A percentile compares a stretch with the other conserved stretches of the same genome.
These are phyloP conservation scores for Callopanchax toddi DNA, from an alignment of 2,113 vertebrate species.

Conservation along the genomic window DNA sequence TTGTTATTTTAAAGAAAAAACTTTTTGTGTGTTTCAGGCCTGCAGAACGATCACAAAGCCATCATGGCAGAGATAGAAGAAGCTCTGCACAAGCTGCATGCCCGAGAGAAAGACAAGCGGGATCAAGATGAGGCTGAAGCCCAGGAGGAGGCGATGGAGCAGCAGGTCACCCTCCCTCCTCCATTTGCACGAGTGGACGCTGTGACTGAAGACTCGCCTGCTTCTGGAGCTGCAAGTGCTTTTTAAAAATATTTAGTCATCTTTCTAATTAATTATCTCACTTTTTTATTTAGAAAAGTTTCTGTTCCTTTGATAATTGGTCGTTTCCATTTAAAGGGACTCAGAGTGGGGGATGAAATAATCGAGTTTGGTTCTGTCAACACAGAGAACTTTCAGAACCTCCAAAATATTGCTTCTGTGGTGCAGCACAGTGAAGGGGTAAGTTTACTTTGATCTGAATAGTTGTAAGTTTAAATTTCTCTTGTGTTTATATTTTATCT, in stretches of 20 bases:
- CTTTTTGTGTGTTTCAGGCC: conserved; percentile 72
- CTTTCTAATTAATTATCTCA: background rate
- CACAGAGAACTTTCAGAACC: conserved; percentile 87
- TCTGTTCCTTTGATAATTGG: background rate
- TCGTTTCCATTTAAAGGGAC: conserved; percentile 78
- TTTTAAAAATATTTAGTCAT: background rate
- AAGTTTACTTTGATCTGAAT: conserved; percentile 38
- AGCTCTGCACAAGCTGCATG: conserved; percentile 91
- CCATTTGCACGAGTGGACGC: conserved; percentile 89
- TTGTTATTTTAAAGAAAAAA: no score
- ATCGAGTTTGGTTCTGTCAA: conserved; percentile 94
- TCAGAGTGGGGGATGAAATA: conserved; percentile 88
- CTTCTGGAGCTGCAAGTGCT: conserved; percentile 83
- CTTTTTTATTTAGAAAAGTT: background rate
- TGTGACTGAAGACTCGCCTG: conserved; percentile 87
- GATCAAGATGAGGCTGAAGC: conserved; percentile 82
- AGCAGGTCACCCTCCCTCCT: conserved; percentile 50
- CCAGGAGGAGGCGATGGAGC: conserved; percentile 70
- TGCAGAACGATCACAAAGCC: conserved; percentile 96
- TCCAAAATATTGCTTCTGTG: conserved; percentile 90
- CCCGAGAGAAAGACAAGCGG: conserved; percentile 87
- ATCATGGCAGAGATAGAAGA: conserved; percentile 94
- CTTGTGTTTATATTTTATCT: no score
- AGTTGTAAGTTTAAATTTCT: background rate
- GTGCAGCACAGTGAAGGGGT: conserved; percentile 97